Conservation (phyloP, 2,888 invertebrate genomes). For the Leptinotarsa juncta region DNA sequence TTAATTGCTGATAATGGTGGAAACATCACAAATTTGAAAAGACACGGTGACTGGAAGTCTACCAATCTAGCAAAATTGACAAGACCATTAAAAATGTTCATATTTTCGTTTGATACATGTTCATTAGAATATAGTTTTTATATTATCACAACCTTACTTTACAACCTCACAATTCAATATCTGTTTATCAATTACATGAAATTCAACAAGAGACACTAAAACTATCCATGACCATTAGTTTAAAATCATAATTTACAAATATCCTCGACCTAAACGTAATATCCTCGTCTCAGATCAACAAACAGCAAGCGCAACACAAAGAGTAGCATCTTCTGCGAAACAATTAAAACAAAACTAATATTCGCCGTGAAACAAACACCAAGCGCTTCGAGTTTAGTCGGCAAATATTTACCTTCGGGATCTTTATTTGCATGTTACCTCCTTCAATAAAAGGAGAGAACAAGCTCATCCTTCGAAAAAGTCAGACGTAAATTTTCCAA, state of each 20-base stretch:
- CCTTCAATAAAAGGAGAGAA: background rate
- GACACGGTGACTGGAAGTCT: too few relatives aligned
- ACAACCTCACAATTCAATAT: too few relatives aligned
- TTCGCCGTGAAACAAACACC: conserved; percentile 3
- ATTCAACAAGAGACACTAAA: background rate
- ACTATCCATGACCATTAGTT: background rate
- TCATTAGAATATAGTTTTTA: too few relatives aligned
- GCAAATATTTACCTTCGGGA: conserved; percentile 10
- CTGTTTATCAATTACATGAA: too few relatives aligned
- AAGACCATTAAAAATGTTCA: too few relatives aligned
- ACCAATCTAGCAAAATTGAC: too few relatives aligned
- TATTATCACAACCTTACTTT: too few relatives aligned
- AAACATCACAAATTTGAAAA: too few relatives aligned
- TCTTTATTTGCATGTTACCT: conserved; percentile 17
- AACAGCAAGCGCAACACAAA: conserved; percentile 11
- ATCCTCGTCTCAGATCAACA: background rate
- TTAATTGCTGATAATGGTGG: too few relatives aligned
- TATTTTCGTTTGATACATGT: too few relatives aligned
- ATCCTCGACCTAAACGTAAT: background rate
- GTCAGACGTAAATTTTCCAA: background rate
- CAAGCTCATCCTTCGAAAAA: background rate
- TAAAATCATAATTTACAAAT: background rate
- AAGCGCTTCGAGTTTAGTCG: background rate
- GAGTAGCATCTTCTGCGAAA: conserved; percentile 8
- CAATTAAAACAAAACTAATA: conserved; percentile 1